phyloP scores from a whole-genome alignment of 1,140 invertebrate genomes.

The Hirudo medicinalis region DNA sequence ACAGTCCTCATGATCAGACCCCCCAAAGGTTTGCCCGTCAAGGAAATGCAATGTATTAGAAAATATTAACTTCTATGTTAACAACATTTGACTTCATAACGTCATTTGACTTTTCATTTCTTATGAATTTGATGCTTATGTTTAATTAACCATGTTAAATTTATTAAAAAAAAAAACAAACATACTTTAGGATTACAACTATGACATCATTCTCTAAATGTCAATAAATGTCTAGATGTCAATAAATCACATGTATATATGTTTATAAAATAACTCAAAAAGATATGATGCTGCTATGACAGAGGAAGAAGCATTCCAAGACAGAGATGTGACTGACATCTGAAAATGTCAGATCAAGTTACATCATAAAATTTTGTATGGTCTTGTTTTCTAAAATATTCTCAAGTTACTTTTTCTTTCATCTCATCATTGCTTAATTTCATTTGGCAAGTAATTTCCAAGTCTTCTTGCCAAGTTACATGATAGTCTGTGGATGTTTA shows the following conservation, averaged over 20 bases:
- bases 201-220: not conserved
- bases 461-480: too few relatives aligned
- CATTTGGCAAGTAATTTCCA: too few relatives aligned
- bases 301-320: conserved; percentile 37
- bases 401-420: not conserved
- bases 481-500: too few relatives aligned
- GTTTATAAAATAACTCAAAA: conserved; percentile 19
- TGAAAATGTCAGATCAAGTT: conserved; percentile 7
- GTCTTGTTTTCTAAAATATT: too few relatives aligned
- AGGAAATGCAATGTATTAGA: not conserved
- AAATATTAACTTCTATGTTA: not conserved
- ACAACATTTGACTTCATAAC: not conserved
- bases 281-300: conserved; percentile 36
- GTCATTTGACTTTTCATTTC: not conserved
- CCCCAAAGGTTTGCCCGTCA: conserved; percentile 33
- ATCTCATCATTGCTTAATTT: too few relatives aligned
- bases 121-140: not conserved
- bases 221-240: not conserved
- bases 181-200: not conserved
- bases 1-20: conserved; percentile 40
- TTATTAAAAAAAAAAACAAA: too few relatives aligned
- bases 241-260: not conserved
- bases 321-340: conserved; percentile 33
- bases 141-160: not conserved
- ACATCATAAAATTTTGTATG: too few relatives aligned